phyloP scores from a whole-genome alignment of 2,113 vertebrate species.

The Diphyllodes magnificus region DNA sequence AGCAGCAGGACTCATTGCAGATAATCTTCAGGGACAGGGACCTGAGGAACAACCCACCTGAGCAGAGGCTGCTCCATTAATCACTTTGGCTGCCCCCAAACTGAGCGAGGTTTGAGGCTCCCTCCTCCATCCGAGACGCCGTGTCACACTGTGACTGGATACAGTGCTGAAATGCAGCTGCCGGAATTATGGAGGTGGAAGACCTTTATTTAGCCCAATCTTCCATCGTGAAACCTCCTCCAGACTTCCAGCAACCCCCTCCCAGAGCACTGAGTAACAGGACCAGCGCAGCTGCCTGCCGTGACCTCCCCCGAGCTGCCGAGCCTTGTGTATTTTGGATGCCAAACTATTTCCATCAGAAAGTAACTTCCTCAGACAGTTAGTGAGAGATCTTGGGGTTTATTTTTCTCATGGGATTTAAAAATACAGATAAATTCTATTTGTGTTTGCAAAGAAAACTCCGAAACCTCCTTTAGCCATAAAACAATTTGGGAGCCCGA shows the following conservation, averaged over 20 bases:
- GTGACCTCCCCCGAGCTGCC: neutral
- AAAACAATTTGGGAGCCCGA: neutral
- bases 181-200: slow-evolving; percentile 36
- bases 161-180: slow-evolving; percentile 41
- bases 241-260: slow-evolving; percentile 1
- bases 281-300: neutral
- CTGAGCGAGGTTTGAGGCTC: neutral
- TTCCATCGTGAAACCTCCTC: slow-evolving; percentile 55
- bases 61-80: neutral
- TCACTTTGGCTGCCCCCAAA: neutral
- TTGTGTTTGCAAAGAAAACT: neutral
- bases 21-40: neutral
- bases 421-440: neutral
- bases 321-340: neutral
- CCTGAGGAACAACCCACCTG: neutral
- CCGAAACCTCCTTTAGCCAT: neutral
- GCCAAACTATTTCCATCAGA: neutral
- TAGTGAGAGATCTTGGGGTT: neutral
- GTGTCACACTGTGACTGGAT: slow-evolving; percentile 46
- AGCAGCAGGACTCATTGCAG: neutral
- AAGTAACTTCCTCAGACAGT: slow-evolving; percentile 1
- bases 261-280: slow-evolving; percentile 43
- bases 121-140: neutral
- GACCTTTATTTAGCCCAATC: slow-evolving; percentile 59
- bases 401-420: neutral